Evolutionary conservation across 1,140 invertebrate genomes (phyloP), one percentile per base, ranked within the genome.

Genomic region (Meloidogyne hapla): DNA sequence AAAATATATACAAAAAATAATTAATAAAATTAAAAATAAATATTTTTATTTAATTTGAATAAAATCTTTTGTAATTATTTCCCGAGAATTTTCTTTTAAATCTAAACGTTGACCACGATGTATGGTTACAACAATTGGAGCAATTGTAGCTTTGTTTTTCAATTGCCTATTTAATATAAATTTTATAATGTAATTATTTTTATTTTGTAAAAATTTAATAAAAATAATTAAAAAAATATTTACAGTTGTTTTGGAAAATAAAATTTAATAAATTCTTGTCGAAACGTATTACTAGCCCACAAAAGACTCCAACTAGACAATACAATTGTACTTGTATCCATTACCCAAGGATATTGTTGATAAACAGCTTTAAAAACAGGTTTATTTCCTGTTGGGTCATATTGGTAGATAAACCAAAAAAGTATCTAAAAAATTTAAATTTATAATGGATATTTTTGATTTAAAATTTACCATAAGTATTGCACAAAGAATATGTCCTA

Each of bases 281-380:
- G 42, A 26, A 71, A 71, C 25, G 69, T 26, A 25, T 9, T 10
- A 62, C 69, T 71, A 2, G 69, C 69, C 69, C 69, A 71, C 2
- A 71, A 18, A 10, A 71, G 69, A 21, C 48, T 45, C 69, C 69
- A 71, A 25, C 69, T 71, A 23, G 69, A 71, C 40, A 71, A 62
- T 28, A 71, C 69, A 28, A 71, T 18, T 21, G 38, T 71, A 62
- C 69, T 28, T 28, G 23, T 28, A 62, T 71, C 69, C 69, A 71
- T 71, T 25, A 23, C 69, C 33, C 38, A 71, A 56, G 33, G 45
- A 61, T 71, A 71, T 28, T 71, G 45, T 48, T 48, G 45, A 48
- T 48, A 48, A 18, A 48, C 45, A 48, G 45, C 45, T 48, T 48
- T 48, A 48, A 48, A 48, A 0, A 48, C 15, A 48, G 45, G 45